A percentile compares a stretch with the other conserved stretches of the same genome.
Conservation (phyloP, 2,113 vertebrate genomes). For the Lota lota region DNA sequence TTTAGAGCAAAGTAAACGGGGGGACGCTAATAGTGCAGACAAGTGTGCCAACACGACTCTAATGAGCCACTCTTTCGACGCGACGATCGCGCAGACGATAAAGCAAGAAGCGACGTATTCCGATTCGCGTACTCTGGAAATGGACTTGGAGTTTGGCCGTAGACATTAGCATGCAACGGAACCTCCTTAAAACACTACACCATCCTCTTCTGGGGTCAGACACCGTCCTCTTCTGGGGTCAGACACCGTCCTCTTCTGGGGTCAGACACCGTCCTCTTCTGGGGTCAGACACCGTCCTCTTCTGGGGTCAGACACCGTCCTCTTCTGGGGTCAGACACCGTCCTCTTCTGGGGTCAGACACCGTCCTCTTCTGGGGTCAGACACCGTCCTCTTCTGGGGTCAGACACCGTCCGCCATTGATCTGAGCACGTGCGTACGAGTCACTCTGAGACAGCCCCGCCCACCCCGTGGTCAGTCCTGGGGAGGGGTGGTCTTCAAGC, state of each 20-base stretch:
- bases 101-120: too few species aligned
- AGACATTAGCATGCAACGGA: too few species aligned
- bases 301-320: conserved; percentile 42
- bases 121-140: too few species aligned
- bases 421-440: conserved; percentile 34
- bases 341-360: conserved; percentile 35
- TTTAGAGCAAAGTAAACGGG: too few species aligned
- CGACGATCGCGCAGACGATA: too few species aligned
- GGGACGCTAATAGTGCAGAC: too few species aligned
- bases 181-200: too few species aligned
- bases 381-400: conserved; percentile 26
- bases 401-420: conserved; percentile 51
- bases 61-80: too few species aligned
- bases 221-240: too few species aligned
- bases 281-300: background rate
- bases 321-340: too few species aligned
- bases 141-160: too few species aligned
- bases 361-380: conserved; percentile 36
- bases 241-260: conserved; percentile 8
- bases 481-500: conserved; percentile 52
- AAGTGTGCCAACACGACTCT: too few species aligned
- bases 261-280: conserved; percentile 47
- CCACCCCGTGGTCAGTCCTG: conserved; percentile 19
- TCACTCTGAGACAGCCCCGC: conserved; percentile 46
- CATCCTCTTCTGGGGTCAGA: conserved; percentile 32